Percentiles rank a stretch among this genome's conserved stretches.
phyloP scores from a whole-genome alignment of 1,140 invertebrate genomes.

The Diachasma alloeum region DNA sequence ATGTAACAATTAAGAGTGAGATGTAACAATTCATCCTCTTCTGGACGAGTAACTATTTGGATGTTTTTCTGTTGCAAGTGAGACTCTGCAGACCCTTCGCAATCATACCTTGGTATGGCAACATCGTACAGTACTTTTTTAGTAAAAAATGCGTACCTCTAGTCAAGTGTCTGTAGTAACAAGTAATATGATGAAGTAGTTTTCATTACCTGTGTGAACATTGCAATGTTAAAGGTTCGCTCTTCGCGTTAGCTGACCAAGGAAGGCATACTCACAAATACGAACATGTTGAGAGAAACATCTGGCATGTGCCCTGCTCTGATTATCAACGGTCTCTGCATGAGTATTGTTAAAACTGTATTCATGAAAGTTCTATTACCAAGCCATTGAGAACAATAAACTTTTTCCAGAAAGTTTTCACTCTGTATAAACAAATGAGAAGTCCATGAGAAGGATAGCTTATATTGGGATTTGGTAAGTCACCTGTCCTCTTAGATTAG shows the following conservation, averaged over 20 bases:
- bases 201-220: not conserved
- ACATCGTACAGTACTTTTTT: not conserved
- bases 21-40: no score
- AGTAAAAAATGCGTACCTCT: not conserved
- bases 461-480: not conserved
- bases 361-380: constrained; percentile 15
- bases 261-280: constrained; percentile 26
- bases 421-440: constrained; percentile 22
- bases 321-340: constrained; percentile 35
- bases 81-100: no score
- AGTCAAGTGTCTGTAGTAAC: not conserved
- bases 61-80: no score
- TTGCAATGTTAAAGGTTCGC: no score
- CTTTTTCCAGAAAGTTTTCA: not conserved
- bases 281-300: constrained; percentile 37
- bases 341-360: constrained; percentile 31
- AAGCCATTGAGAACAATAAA: constrained; percentile 32
- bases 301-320: constrained; percentile 29
- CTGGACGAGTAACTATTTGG: no score
- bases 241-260: no score
- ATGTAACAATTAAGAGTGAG: no score
- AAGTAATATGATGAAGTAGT: not conserved
- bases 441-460: constrained; percentile 7
- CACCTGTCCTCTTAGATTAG: not conserved
- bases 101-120: not conserved